Percentiles rank a stretch among this genome's conserved stretches.
phyloP scores from a whole-genome alignment of 2,113 vertebrate species.

The Carassius carassius region DNA sequence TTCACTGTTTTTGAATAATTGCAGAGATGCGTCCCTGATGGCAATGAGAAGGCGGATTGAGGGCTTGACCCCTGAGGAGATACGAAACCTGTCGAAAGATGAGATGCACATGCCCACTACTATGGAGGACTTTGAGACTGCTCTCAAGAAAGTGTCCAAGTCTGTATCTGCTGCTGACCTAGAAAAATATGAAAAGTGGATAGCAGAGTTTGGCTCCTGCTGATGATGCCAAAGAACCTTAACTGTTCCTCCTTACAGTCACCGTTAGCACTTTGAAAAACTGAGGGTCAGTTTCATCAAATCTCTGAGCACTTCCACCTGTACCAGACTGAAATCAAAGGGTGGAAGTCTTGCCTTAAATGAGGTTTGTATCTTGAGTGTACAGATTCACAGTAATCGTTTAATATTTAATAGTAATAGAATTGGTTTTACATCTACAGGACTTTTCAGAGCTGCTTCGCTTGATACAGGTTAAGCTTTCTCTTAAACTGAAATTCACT shows the following conservation, averaged over 20 bases:
- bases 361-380: neutral
- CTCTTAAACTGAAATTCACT: neutral
- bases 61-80: conserved; percentile 94
- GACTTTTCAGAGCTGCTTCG: neutral
- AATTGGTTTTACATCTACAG: neutral
- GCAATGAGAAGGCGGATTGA: conserved; percentile 97
- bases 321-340: neutral
- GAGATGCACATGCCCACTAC: conserved; percentile 99
- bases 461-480: neutral
- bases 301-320: neutral
- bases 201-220: conserved; percentile 95
- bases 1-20: neutral
- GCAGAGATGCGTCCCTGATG: conserved; percentile 96
- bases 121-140: conserved; percentile 96
- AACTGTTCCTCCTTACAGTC: neutral
- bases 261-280: conserved; percentile 26
- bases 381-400: conserved; percentile 14
- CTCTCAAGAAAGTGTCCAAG: conserved; percentile 95
- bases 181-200: conserved; percentile 98
- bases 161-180: conserved; percentile 93
- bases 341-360: neutral
- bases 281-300: neutral
- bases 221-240: conserved; percentile 62
- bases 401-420: conserved; percentile 5
- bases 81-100: conserved; percentile 91